A percentile compares a stretch with the other conserved stretches of the same genome.
phyloP scores from a whole-genome alignment of 2,888 invertebrate genomes.

The Parasteatoda lunata region DNA sequence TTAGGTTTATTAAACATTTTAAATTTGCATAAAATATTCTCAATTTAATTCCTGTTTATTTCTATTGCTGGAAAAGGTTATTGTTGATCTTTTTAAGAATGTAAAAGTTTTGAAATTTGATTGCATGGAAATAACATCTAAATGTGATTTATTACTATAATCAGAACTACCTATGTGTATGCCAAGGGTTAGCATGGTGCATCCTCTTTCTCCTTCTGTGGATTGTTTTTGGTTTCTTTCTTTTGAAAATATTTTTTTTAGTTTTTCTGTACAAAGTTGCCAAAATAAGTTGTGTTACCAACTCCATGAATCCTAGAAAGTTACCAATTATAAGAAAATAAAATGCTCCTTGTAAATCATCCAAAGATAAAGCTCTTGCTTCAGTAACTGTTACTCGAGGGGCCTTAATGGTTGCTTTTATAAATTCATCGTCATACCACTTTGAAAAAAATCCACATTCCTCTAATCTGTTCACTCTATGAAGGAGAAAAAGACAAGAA shows the following conservation, averaged over 20 bases:
- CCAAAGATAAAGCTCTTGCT: slow-evolving; percentile 34
- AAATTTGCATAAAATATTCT: too few species aligned
- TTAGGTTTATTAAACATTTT: too few species aligned
- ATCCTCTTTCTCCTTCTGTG: neutral
- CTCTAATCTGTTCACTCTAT: slow-evolving; percentile 45
- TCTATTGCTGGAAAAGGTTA: too few species aligned
- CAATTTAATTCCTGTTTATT: too few species aligned
- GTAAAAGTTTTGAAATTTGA: too few species aligned
- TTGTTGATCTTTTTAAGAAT: too few species aligned
- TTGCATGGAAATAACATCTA: too few species aligned
- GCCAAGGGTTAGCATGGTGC: neutral
- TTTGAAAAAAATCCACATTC: slow-evolving; percentile 52
- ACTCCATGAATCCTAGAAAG: neutral
- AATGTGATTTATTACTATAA: too few species aligned
- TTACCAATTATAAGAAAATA: slow-evolving; percentile 39
- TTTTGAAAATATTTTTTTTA: neutral
- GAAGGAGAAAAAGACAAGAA: neutral
- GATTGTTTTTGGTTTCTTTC: neutral
- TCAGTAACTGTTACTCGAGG: neutral
- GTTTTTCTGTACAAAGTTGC: neutral
- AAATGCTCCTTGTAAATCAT: slow-evolving; percentile 57
- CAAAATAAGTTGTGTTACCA: slow-evolving; percentile 12
- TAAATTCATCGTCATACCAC: slow-evolving; percentile 58
- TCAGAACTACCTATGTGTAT: too few species aligned
- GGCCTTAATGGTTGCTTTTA: slow-evolving; percentile 29